A percentile compares a stretch with the other conserved stretches of the same genome.
phyloP scores from a whole-genome alignment of 1,140 invertebrate species.

The Ooceraea biroi region DNA sequence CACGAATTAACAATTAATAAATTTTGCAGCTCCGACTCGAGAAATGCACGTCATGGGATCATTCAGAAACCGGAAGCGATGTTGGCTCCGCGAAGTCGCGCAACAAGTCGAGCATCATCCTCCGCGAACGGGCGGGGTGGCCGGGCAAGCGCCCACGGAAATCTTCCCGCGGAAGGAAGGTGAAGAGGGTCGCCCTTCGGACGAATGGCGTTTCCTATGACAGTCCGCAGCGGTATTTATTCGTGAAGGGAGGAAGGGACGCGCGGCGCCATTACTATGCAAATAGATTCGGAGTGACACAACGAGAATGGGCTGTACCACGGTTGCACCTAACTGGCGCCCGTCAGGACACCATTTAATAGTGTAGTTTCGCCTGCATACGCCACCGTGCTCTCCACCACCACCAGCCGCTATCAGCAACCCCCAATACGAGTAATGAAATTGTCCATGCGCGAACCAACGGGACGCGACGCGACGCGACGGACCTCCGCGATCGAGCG shows the following conservation, averaged over 20 bases:
- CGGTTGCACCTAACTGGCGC: slow-evolving; percentile 80
- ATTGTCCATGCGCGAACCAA: slow-evolving; percentile 81
- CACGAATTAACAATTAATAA: not conserved
- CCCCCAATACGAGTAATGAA: slow-evolving; percentile 83
- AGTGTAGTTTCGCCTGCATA: slow-evolving; percentile 82
- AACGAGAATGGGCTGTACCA: slow-evolving; percentile 80
- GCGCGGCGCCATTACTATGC: slow-evolving; percentile 83
- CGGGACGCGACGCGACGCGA: slow-evolving; percentile 42
- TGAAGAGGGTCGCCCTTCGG: slow-evolving; percentile 63
- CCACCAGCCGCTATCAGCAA: slow-evolving; percentile 42
- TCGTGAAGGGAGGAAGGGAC: slow-evolving; percentile 64
- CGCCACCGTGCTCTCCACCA: slow-evolving; percentile 64
- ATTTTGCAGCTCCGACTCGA: not conserved
- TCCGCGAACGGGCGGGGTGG: not conserved
- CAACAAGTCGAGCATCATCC: slow-evolving; percentile 34
- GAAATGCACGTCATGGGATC: not conserved
- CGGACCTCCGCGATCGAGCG: slow-evolving; percentile 75
- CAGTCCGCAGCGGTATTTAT: slow-evolving; percentile 66
- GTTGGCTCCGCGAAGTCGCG: slow-evolving; percentile 5
- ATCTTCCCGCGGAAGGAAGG: slow-evolving; percentile 14
- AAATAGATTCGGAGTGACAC: slow-evolving; percentile 85
- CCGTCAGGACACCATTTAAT: slow-evolving; percentile 83
- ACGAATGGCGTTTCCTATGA: slow-evolving; percentile 23
- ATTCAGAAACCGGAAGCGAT: slow-evolving; percentile 7
- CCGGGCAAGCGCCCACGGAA: not conserved